A percentile compares a stretch with the other conserved stretches of the same genome.
phyloP scores from a whole-genome alignment of 2,888 invertebrate genomes.

The Nomada flava region DNA sequence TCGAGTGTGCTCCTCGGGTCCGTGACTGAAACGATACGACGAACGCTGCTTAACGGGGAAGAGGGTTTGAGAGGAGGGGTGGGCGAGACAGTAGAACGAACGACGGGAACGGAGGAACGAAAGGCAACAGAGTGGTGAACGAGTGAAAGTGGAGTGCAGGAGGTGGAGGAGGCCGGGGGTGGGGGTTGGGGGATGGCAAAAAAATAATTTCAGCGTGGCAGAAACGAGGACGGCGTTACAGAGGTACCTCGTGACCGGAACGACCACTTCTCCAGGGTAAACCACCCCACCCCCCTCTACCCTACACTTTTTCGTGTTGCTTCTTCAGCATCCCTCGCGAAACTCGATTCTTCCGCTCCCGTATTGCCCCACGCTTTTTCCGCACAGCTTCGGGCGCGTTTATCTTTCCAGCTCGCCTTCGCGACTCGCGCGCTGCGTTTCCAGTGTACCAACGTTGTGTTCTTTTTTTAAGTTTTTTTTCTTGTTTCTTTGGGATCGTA shows the following conservation, averaged over 20 bases:
- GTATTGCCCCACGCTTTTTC: conserved; percentile 13
- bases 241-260: conserved; percentile 65
- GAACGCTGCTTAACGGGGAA: background rate
- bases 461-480: too few species aligned
- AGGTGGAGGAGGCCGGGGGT: background rate
- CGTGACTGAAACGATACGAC: conserved; percentile 49
- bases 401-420: conserved; percentile 42
- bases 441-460: background rate
- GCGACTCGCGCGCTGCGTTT: conserved; percentile 14
- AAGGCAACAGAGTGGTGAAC: background rate
- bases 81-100: conserved; percentile 1
- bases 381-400: conserved; percentile 38
- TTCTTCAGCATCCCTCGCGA: conserved; percentile 19
- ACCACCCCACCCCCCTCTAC: conserved; percentile 22
- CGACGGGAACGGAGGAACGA: background rate
- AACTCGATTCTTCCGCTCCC: conserved; percentile 47
- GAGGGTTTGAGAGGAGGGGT: background rate
- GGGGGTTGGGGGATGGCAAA: background rate
- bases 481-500: background rate
- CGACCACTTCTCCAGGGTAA: conserved; percentile 64
- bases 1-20: conserved; percentile 57
- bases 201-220: conserved; percentile 52
- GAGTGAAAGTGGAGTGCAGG: conserved; percentile 1
- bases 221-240: conserved; percentile 59
- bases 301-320: conserved; percentile 10